Evolutionary conservation across 2,797 vertebrate species (phyloP), one percentile per base, ranked within the genome.

Genomic region (Semotilus atromaculatus): DNA sequence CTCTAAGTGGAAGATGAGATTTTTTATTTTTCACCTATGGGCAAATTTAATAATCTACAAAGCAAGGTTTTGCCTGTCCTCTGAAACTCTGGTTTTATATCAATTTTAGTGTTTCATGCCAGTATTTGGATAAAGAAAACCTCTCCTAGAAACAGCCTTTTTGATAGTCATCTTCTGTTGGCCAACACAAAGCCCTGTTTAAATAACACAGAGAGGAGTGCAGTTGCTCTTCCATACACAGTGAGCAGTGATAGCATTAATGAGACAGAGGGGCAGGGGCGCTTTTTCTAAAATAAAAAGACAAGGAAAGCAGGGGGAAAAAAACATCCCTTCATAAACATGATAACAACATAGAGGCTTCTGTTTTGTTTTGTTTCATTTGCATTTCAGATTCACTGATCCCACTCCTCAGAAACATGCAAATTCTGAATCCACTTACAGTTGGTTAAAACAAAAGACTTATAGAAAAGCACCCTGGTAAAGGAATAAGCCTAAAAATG

Each of bases 381-480:
- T 62, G 36, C 55, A 78, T 43, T 76, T 76, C 7, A 38, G 34
- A 76, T 76, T 40, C 1, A 60, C 51, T 31, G 45, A 73, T 31
- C 26, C 26, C 71, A 74, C 45, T 55, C 19, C 48, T 55, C 11
- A 14, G 53, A 38, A 34, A 60, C 23, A 60, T 18, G 53, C 74
- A 76, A 38, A 76, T 38, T 7, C 53, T 60, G 23, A 36, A 77
- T 77, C 74, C 36, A 77, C 23, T 58, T 76, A 76, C 74, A 60
- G 53, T 18, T 38, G 14, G 74, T 19, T 60, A 31, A 40, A 53
- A 58, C 14, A 77, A 77, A 60, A 26, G 14, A 40, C 26, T 62
- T 62, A 16, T 7, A 29, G 53, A 34, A 76, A 36, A 75, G 48
- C 19, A 55, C 11, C 29, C 48, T 14, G 21, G n/a, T 38, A 38